Conservation (phyloP, 2,113 vertebrate genomes). For the Zonotrichia leucophrys region DNA sequence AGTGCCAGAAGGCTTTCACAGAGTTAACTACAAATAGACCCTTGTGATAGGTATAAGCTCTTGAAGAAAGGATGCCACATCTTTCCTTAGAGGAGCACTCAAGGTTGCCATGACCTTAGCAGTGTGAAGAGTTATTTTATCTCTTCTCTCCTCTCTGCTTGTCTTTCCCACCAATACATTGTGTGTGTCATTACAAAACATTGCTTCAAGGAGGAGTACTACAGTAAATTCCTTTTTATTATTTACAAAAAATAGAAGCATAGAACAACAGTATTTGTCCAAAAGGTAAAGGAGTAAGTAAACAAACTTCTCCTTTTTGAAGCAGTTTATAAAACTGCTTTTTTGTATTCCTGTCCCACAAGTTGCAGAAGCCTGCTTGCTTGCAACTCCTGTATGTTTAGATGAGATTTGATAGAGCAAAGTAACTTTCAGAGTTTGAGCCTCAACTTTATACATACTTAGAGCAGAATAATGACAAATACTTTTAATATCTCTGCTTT, state of each 20-base stretch:
- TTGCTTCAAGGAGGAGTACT: background rate
- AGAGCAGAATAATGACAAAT: background rate
- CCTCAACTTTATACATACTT: background rate
- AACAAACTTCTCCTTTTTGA: background rate
- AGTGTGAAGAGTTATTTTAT: background rate
- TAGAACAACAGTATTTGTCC: background rate
- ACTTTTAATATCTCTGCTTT: background rate
- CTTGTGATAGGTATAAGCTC: background rate
- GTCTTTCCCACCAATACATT: background rate
- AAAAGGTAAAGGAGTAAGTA: background rate
- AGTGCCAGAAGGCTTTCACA: background rate
- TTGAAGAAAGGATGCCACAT: background rate
- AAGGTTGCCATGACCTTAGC: slow-evolving; percentile 5
- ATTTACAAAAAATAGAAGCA: background rate
- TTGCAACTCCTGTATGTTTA: background rate
- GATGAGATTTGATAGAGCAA: background rate
- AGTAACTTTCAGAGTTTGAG: background rate
- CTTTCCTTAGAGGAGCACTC: background rate
- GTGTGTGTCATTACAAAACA: background rate
- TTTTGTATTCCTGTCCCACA: background rate
- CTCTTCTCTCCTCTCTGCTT: background rate
- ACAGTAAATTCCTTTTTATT: background rate
- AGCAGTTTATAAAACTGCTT: background rate
- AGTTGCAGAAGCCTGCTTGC: background rate
- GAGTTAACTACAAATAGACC: background rate